phyloP scores from a whole-genome alignment of 2,888 invertebrate genomes.

The Dioctria rufipes region DNA sequence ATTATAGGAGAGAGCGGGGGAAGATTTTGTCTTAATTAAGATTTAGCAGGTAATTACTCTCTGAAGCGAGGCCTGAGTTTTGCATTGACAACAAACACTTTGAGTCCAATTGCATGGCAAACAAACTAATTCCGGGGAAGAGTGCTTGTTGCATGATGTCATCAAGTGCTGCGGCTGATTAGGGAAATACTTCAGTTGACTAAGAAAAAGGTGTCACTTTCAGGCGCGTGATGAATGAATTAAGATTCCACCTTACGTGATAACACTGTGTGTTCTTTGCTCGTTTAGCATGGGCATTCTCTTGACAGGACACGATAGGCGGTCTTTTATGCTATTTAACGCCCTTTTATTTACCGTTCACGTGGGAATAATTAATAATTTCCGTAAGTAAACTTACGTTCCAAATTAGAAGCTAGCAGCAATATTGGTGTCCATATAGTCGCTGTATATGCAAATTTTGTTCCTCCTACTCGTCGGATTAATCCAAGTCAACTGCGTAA shows the following conservation, averaged over 20 bases:
- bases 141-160: conserved; percentile 5
- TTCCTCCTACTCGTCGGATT: neutral
- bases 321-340: no score
- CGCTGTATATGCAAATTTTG: neutral
- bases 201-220: conserved; percentile 31
- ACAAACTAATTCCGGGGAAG: conserved; percentile 11
- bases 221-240: conserved; percentile 33
- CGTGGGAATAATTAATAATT: neutral
- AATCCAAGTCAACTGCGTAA: conserved; percentile 39
- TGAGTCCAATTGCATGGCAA: conserved; percentile 28
- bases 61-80: neutral
- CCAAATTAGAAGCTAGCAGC: neutral
- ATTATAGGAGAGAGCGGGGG: conserved; percentile 2
- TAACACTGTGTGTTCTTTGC: neutral
- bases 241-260: neutral
- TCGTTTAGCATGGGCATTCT: neutral
- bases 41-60: conserved; percentile 15
- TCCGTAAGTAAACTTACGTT: neutral
- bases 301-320: neutral
- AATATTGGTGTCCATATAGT: no score
- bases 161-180: neutral
- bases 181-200: conserved; percentile 16
- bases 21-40: conserved; percentile 42
- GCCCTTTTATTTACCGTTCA: conserved; percentile 6
- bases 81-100: conserved; percentile 30